Evolutionary conservation across 2,113 vertebrate genomes (phyloP).

Genomic region (Xenopus borealis): DNA sequence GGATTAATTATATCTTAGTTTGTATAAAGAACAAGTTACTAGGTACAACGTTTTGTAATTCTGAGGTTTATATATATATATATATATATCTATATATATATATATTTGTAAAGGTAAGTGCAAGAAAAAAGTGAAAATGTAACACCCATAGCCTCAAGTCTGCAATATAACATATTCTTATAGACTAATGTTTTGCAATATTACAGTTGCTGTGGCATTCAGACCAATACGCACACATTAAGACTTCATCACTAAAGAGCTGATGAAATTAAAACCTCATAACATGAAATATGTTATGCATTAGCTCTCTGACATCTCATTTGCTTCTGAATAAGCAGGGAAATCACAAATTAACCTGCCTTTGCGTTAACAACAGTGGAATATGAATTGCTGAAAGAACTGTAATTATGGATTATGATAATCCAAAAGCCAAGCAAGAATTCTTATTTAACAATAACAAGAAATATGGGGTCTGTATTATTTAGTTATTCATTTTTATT

Average conservation of each 20-base stretch:
- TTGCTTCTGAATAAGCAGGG: slow-evolving; percentile 98
- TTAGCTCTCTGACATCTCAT: slow-evolving; percentile 99
- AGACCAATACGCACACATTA: slow-evolving; percentile 81
- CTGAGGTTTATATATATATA: no score
- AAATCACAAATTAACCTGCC: slow-evolving; percentile 99
- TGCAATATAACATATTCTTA: not conserved
- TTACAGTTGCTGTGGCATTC: slow-evolving; percentile 88
- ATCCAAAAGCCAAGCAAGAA: slow-evolving; percentile 83
- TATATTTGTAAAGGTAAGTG: no score
- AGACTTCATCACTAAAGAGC: slow-evolving; percentile 78
- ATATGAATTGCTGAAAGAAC: slow-evolving; percentile 87
- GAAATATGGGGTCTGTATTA: no score
- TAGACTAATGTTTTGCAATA: not conserved
- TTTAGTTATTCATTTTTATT: no score
- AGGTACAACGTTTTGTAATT: no score
- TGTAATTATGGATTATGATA: slow-evolving; percentile 92
- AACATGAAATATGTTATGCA: slow-evolving; percentile 99
- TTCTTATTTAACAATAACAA: not conserved
- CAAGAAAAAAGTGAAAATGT: no score
- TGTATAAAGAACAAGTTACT: no score
- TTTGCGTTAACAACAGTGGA: slow-evolving; percentile 88
- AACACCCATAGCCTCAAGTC: no score
- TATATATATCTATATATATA: no score
- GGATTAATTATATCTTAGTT: no score
- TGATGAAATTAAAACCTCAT: slow-evolving; percentile 99